phyloP scores from a whole-genome alignment of 1,140 invertebrate genomes.

The Eueides isabella region DNA sequence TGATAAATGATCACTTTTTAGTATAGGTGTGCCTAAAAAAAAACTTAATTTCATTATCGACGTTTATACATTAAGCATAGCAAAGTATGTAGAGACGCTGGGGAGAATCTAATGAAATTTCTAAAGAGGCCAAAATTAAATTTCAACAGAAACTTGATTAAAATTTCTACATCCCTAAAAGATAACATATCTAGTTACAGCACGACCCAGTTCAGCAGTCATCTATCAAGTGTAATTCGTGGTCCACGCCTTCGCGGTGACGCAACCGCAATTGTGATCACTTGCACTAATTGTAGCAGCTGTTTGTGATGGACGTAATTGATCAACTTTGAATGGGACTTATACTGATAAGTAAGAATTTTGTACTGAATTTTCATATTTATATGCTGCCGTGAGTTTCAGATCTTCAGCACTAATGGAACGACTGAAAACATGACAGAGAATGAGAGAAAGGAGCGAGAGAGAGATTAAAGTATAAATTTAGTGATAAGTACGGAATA shows the following conservation, averaged over 20 bases:
- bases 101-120: too few species aligned
- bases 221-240: constrained; percentile 64
- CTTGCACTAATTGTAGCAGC: constrained; percentile 67
- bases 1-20: too few species aligned
- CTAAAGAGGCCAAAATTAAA: too few species aligned
- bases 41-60: too few species aligned
- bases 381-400: background rate
- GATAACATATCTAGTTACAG: background rate
- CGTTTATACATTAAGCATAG: too few species aligned
- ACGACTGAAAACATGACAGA: too few species aligned
- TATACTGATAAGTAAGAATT: background rate
- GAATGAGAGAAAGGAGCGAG: too few species aligned
- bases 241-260: constrained; percentile 50
- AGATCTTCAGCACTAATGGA: background rate
- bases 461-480: too few species aligned
- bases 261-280: constrained; percentile 67
- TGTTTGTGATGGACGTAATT: constrained; percentile 38
- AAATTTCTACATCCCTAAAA: background rate
- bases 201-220: background rate
- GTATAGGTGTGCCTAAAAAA: too few species aligned
- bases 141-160: too few species aligned
- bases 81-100: too few species aligned
- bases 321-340: constrained; percentile 18
- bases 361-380: background rate
- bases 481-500: too few species aligned